Evolutionary conservation across 1,140 invertebrate species (phyloP), one percentile per base, ranked within the genome.

Genomic region (Trichoplusia ni): DNA sequence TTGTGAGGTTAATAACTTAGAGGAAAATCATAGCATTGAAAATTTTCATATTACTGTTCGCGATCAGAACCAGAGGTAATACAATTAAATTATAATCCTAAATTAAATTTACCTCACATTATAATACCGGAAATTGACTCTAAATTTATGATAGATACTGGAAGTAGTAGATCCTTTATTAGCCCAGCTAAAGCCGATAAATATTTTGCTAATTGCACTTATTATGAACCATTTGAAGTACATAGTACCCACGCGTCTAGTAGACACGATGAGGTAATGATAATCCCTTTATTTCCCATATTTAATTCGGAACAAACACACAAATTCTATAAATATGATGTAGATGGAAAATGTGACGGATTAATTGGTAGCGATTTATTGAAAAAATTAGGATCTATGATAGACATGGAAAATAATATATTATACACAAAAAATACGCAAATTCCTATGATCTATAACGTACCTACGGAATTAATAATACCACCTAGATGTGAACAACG

Each of bases 281-380:
- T 14, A 9, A 63, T 63, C 7, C 37, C 38, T 23, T 21, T 54
- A 23, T 16, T 35, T 4, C 33, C 27, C 8, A 56, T 31, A 3
- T 64, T 64, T 18, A 35, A 29, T n/a, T 35, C 13, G 8, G 9
- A 42, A n/a, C 4, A 21, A 9, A 8, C 5, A 1, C 40, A 56
- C 35, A 64, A 64, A 19, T 64, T 64, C 37, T 37, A 63, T 29
- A 42, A 71, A 0, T 77, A 71, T 38, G 37, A 38, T 21, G 61
- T 73, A 2, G 71, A 71, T 25, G 33, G 13, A 16, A 37, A 33
- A 4, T 75, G 73, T 14, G 73, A 75, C 38, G 73, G 76, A 7
- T 38, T 79, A n/a, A 67, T 79, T 31, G 76, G 70, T n/a, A 61
- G 25, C 7, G 63, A 75, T 44, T 37, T 77, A 14, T 67, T 74